A percentile compares a stretch with the other conserved stretches of the same genome.
Conservation (phyloP, 2,797 vertebrate species). For the Babyrousa celebensis region DNA sequence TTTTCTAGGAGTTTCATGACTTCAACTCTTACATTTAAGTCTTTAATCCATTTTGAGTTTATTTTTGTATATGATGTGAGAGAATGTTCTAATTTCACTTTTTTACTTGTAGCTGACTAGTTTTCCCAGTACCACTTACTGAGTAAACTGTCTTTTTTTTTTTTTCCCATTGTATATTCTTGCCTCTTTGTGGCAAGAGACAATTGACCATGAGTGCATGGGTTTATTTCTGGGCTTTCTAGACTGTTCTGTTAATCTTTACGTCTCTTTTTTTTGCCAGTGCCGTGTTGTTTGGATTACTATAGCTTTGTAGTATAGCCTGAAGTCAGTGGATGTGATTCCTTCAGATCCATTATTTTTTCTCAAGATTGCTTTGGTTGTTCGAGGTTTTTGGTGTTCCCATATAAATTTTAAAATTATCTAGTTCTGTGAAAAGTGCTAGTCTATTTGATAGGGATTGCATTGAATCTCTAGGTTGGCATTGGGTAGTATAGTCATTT, state of each 20-base stretch:
- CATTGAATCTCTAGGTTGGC: neutral
- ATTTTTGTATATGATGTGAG: neutral
- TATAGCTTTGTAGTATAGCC: neutral
- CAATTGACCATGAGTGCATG: rapidly evolving
- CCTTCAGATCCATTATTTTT: neutral
- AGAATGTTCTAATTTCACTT: neutral
- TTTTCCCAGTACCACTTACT: too few relatives aligned
- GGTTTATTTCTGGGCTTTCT: neutral
- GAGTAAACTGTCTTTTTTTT: too few relatives aligned
- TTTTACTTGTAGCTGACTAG: too few relatives aligned
- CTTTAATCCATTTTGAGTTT: neutral
- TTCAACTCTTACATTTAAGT: neutral
- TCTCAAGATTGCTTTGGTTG: neutral
- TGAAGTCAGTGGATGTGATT: neutral
- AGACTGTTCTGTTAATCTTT: neutral
- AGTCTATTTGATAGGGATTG: neutral
- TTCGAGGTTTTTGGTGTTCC: neutral
- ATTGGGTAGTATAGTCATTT: neutral
- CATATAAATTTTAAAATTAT: neutral
- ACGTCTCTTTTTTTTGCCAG: neutral
- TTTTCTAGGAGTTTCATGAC: neutral
- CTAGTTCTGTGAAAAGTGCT: neutral
- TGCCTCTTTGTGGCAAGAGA: neutral
- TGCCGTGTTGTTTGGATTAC: neutral
- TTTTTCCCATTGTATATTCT: neutral